Conservation (phyloP, 2,797 vertebrate species). For the Cossypha dichroa region DNA sequence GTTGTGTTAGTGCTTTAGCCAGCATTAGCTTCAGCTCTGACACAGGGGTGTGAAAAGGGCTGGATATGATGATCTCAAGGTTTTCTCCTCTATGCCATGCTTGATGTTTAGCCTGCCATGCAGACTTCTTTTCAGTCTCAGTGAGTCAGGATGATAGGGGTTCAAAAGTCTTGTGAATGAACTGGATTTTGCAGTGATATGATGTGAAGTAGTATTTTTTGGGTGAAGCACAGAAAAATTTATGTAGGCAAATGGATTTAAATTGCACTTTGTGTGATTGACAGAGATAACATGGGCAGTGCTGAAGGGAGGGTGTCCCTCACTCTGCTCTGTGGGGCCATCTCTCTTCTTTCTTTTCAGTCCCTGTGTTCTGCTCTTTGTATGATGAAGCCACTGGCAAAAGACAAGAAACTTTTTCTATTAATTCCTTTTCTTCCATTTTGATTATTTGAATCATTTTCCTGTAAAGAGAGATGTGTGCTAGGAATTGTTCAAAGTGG, state of each 20-base stretch:
- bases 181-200: background rate
- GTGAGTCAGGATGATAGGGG: background rate
- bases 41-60: background rate
- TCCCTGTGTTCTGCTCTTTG: background rate
- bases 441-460: background rate
- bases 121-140: background rate
- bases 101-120: background rate
- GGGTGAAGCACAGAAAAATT: background rate
- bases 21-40: background rate
- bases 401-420: background rate
- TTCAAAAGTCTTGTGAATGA: background rate
- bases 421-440: background rate
- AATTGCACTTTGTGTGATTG: background rate
- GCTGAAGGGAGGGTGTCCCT: background rate
- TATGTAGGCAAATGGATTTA: background rate
- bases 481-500: background rate
- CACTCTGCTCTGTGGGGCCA: background rate
- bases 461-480: background rate
- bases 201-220: background rate
- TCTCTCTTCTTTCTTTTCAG: background rate
- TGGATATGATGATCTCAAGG: background rate
- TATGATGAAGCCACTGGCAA: background rate
- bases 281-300: background rate
- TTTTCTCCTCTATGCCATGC: background rate
- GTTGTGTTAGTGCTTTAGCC: background rate